Base-by-base conservation (phyloP, 2,888 invertebrate species). In the Calephelis perditalis region DNA sequence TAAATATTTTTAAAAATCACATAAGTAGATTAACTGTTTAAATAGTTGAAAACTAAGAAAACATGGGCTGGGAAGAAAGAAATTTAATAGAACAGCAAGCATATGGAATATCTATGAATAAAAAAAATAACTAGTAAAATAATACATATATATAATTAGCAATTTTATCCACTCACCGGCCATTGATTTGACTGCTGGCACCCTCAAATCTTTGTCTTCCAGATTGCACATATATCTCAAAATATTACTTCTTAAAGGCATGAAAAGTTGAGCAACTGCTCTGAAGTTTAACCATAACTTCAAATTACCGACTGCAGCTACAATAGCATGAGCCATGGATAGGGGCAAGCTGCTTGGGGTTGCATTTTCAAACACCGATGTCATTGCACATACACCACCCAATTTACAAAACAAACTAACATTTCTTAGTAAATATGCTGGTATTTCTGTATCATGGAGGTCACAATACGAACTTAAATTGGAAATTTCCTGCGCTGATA, bases 251-350 rank as follows among this genome's bases (percentile, higher is more conserved):
- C 98, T 93, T 68, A 98, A 86, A 15, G 97, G 97, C 80, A 97
- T 95, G 77, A 98, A 95, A 68, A 96, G 92, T 77, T 97, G 96
- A 69, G 97, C 94, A 67, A 98, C 95, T 67, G 97, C 96, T 74
- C 96, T 94, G 76, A 96, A 97, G 86, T 98, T 98, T 72, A 98
- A 92, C 98, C 98, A 98, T 45, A 98, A 88, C 78, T 98, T 97
- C 60, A 98, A 92, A 92, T 98, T 98, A 63, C 97, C 97, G 64
- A 98, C 95, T 70, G 97, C 95, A 65, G 96, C 96, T 70, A 98
- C 96, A 83, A 98, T 95, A 49, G 97, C 95, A 92, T 98, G 98
- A 11, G 98, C 98, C 79, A 97, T 94, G 56, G 96, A 95, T 68
- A 97, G 93, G 0, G 98, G 96, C 72, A 98, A 88, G 57, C 93